Base-by-base conservation (phyloP, 2,888 invertebrate species). In the Lottia gigantea region DNA sequence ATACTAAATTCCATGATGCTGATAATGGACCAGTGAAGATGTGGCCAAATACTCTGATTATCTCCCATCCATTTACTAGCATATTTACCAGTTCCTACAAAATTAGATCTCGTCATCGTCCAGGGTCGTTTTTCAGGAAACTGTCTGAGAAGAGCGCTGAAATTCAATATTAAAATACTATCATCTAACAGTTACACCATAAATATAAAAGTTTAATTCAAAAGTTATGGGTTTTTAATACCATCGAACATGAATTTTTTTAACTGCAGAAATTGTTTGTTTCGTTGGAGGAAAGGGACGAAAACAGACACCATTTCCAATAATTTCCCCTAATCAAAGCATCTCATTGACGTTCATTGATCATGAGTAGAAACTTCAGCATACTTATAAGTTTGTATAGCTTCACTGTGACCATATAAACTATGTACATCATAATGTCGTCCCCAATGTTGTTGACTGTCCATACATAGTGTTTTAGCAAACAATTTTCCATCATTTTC, bases 381-480 rank as follows among this genome's bases (percentile, higher is more conserved):
- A 31, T 75, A 85, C 85, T 73, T 75, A 67, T 80, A 70, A 1
- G 86, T 82, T 14, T 84, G 74, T 46, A 88, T 85, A 0, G 88
- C 82, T 76, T 91, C 90, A 67, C 89, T 79, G 67, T 90, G 89
- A 0, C 92, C 93, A 77, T 93, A 93, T 66, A 87, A 75, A 78
- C 85, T 89, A 78, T 89, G 88, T n/a, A 80, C 76, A 64, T 86
- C 80, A 73, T 87, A 88, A 70, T 88, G 88, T 0, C 66, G 69
- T 1, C 94, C 94, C 15, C 90, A 90, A 82, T 91, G 90, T 70
- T 95, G 95, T 73, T 88, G 87, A 0, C 94, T 93, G 76, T 93
- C 93, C 94, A 95, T 94, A 83, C 95, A 96, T 11, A 95, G 81
- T 0, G 95, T 95, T 83, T 93, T 92, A 63, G 91, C 91, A 72